These are phyloP conservation scores for Orchesella flavescens DNA, from an alignment of 2,888 invertebrate genomes.

Conservation along the genomic window DNA sequence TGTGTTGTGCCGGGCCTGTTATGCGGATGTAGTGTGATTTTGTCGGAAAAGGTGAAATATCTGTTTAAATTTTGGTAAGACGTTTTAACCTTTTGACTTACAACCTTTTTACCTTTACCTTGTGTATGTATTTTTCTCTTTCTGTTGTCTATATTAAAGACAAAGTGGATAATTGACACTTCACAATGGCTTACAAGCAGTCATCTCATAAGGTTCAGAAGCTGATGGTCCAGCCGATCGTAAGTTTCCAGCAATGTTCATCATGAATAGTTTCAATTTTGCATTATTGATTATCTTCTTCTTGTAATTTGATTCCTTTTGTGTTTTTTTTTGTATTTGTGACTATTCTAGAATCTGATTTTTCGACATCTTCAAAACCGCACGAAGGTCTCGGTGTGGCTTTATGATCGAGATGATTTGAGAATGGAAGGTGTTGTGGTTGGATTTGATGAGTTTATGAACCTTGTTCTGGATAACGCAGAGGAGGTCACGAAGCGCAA, in stretches of 20 bases:
- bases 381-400: constrained; percentile 41
- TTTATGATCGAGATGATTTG: constrained; percentile 75
- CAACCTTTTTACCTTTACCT: too few species aligned
- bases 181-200: constrained; percentile 88
- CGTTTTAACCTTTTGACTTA: too few species aligned
- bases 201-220: constrained; percentile 93
- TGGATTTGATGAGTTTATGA: constrained; percentile 58
- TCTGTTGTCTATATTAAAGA: too few species aligned
- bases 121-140: too few species aligned
- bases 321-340: background rate
- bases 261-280: background rate
- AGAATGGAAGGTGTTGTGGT: constrained; percentile 42
- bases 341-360: constrained; percentile 40
- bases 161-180: too few species aligned
- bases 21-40: too few species aligned
- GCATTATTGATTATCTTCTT: background rate
- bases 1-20: too few species aligned
- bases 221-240: constrained; percentile 99
- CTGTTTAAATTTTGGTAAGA: too few species aligned
- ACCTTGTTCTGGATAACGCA: constrained; percentile 40
- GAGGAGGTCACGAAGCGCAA: constrained; percentile 22
- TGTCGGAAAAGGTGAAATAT: too few species aligned
- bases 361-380: constrained; percentile 55
- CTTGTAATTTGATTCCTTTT: background rate
- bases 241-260: constrained; percentile 74